A percentile compares a stretch with the other conserved stretches of the same genome.
Evolutionary conservation across 1,140 invertebrate species (phyloP).

Genomic region (Whitmania pigra): DNA sequence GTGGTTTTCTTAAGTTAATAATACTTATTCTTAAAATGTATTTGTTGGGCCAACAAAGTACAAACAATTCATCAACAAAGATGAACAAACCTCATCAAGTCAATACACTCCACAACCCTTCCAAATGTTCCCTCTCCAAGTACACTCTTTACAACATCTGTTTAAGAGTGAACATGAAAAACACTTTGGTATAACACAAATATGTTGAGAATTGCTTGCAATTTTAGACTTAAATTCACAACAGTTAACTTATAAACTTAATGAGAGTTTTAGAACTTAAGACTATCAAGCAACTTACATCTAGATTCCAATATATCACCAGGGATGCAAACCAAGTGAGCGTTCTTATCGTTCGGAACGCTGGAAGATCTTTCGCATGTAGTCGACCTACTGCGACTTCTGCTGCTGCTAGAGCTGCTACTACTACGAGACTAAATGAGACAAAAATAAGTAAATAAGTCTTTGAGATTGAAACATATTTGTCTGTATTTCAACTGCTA

Average conservation of each 20-base stretch:
- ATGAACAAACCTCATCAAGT: background rate
- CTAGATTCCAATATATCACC: slow-evolving; percentile 14
- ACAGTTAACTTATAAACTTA: background rate
- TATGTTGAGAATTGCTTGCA: background rate
- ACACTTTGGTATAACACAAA: no score
- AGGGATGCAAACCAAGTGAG: slow-evolving; percentile 2
- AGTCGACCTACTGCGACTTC: background rate
- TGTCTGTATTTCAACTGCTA: no score
- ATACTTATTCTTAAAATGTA: no score
- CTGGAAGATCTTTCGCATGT: slow-evolving; percentile 2
- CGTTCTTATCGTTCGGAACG: slow-evolving; percentile 16
- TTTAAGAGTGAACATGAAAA: no score
- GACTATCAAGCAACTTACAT: slow-evolving; percentile 6
- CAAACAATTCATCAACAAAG: background rate
- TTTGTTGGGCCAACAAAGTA: no score
- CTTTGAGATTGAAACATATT: no score
- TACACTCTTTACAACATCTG: background rate
- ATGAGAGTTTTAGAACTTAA: background rate
- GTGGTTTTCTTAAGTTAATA: no score
- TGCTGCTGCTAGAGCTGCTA: slow-evolving; percentile 6
- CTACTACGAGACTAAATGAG: background rate
- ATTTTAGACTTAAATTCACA: background rate
- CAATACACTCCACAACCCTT: slow-evolving; percentile 15
- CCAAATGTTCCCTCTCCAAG: background rate
- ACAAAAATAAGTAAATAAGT: no score